Evolutionary conservation across 2,797 vertebrate species (phyloP).

Genomic region (Loriculus beryllinus): DNA sequence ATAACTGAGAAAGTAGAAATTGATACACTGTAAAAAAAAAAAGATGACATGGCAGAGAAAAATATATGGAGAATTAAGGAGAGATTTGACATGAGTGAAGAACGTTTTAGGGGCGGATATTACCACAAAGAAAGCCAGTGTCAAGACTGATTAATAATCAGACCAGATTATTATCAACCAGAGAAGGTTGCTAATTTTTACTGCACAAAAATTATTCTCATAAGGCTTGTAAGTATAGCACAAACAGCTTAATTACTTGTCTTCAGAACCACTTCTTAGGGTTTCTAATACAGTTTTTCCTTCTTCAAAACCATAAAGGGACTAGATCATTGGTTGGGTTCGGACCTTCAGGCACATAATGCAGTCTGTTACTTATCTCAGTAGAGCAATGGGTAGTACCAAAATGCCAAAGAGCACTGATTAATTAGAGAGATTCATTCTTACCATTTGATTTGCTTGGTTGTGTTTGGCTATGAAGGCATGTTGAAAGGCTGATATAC

Average conservation of each 20-base stretch:
- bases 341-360: neutral
- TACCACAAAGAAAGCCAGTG: neutral
- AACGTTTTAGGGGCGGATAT: neutral
- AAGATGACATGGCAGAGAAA: neutral
- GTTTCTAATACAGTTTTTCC: neutral
- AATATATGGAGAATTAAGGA: neutral
- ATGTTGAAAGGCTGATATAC: neutral
- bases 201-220: neutral
- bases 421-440: neutral
- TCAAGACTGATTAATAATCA: neutral
- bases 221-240: neutral
- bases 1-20: conserved; percentile 6
- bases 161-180: too few species aligned
- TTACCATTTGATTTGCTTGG: neutral
- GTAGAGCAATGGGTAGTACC: neutral
- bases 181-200: neutral
- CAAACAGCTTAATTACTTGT: neutral
- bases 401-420: neutral
- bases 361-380: neutral
- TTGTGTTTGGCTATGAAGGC: neutral
- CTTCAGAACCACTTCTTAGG: neutral
- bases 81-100: neutral
- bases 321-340: neutral
- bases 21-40: neutral
- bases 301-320: neutral